Conservation (phyloP, 64 coral and sea anemone genomes). For the Hydrozoanthus tunicans region DNA sequence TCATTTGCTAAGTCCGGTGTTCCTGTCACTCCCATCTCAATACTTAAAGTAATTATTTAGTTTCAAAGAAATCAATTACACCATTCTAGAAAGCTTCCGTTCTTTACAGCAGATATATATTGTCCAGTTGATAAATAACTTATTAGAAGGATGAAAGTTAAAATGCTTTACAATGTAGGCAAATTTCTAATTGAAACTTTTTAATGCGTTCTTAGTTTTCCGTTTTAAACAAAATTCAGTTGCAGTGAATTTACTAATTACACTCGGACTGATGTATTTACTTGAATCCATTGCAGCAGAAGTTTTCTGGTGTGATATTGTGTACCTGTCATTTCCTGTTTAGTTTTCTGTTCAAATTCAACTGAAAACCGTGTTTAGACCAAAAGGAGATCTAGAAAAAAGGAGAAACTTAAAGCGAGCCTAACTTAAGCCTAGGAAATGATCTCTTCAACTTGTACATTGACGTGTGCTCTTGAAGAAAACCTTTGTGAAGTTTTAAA, state of each 20-base stretch:
- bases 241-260: not conserved
- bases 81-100: conserved; percentile 10
- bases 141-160: not conserved
- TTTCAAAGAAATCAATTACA: conserved; percentile 36
- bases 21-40: conserved; percentile 15
- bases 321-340: not conserved
- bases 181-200: not conserved
- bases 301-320: not conserved
- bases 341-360: no score
- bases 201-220: conserved; percentile 2
- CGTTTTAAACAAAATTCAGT: not conserved
- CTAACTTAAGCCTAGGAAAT: not conserved
- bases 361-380: no score
- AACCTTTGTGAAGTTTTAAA: no score
- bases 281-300: not conserved
- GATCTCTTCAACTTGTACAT: not conserved
- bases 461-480: no score
- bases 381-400: no score
- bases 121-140: conserved; percentile 16
- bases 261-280: not conserved
- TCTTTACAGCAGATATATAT: conserved; percentile 22
- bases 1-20: not conserved
- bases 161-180: not conserved
- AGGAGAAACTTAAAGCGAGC: no score
- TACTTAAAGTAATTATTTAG: conserved; percentile 29